These are phyloP conservation scores for Margaritifera margaritifera DNA, from an alignment of 2,888 invertebrate genomes.

Conservation along the genomic window DNA sequence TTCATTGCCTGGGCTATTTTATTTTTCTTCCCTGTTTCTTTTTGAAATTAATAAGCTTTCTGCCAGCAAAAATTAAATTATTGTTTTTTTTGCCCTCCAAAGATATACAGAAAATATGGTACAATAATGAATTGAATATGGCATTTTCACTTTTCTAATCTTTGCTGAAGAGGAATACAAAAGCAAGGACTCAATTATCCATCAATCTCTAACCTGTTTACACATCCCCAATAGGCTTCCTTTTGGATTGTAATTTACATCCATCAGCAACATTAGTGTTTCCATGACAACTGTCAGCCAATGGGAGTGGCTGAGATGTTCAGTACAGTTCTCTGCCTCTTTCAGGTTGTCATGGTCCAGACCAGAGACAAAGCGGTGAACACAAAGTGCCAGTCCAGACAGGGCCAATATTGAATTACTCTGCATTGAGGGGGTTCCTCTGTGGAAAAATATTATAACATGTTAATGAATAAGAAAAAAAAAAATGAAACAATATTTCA, in stretches of 20 bases:
- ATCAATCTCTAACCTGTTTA: constrained; percentile 55
- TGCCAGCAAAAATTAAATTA: no score
- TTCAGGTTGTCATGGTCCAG: constrained; percentile 41
- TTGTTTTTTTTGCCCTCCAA: no score
- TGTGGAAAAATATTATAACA: constrained; percentile 12
- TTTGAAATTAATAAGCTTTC: no score
- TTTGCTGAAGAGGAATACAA: no score
- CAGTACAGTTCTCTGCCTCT: constrained; percentile 44
- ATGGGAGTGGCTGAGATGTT: constrained; percentile 60
- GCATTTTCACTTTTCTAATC: not conserved
- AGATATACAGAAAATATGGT: no score
- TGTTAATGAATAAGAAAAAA: no score
- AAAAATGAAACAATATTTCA: no score
- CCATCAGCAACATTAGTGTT: constrained; percentile 61
- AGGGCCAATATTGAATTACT: constrained; percentile 64
- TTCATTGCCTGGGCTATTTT: no score
- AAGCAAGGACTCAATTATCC: not conserved
- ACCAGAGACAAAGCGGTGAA: constrained; percentile 45
- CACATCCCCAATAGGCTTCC: constrained; percentile 61
- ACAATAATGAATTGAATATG: not conserved
- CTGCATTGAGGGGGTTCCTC: constrained; percentile 63
- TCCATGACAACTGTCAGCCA: constrained; percentile 63
- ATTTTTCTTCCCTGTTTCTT: no score
- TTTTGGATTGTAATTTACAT: constrained; percentile 55
- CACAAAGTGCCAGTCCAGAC: constrained; percentile 52